Conservation (phyloP, 2,113 vertebrate species). For the Ammospiza caudacuta region DNA sequence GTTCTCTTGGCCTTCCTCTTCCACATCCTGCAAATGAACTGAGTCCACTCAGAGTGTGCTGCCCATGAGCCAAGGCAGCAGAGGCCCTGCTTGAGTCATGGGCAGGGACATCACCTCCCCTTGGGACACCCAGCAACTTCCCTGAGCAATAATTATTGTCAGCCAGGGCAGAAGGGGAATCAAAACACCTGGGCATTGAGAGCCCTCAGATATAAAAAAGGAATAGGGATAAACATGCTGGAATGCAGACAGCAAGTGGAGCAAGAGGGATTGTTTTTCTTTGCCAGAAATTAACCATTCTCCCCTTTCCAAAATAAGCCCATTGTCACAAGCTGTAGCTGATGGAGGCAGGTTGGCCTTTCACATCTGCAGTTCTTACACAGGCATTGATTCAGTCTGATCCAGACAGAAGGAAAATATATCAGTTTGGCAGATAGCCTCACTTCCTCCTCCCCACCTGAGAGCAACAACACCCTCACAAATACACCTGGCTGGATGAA, state of each 20-base stretch:
- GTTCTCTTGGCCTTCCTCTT: constrained; percentile 62
- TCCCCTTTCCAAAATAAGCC: background rate
- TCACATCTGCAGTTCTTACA: background rate
- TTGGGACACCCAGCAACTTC: background rate
- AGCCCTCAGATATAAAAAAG: background rate
- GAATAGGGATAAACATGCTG: background rate
- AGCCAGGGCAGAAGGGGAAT: background rate
- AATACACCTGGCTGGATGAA: background rate
- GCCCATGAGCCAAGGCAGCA: background rate
- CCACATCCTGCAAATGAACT: constrained; percentile 53
- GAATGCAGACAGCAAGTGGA: background rate
- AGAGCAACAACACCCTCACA: background rate
- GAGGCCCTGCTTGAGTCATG: background rate
- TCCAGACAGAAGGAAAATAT: background rate
- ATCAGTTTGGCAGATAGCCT: background rate
- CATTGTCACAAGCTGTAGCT: background rate
- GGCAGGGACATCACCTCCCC: background rate
- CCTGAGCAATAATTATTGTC: background rate
- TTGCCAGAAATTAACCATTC: background rate
- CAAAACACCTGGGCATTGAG: background rate
- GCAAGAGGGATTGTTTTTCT: background rate
- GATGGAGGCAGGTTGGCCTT: background rate
- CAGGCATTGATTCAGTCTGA: background rate
- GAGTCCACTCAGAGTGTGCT: background rate
- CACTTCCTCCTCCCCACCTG: background rate